Evolutionary conservation across 2,888 invertebrate genomes (phyloP), one percentile per base, ranked within the genome.

Genomic region (Ferdinandea cuprea): DNA sequence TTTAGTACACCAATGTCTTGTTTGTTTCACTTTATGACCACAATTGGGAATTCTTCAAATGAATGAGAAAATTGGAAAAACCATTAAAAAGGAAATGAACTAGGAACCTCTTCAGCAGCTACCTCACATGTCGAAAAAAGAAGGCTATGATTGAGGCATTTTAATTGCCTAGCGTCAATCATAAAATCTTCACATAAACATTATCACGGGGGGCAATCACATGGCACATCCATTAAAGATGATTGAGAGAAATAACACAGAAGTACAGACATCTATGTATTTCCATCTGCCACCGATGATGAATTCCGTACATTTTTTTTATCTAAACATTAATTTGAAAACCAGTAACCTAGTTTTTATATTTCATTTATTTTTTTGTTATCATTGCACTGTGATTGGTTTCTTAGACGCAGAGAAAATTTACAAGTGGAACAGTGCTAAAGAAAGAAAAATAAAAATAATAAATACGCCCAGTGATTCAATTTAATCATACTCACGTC

Each of bases 351-450:
- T 56, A 77, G 28, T 30, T 63, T 48, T 25, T 25, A 25, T 25
- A 5, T 25, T n/a, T n/a, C n/a, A n/a, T 19, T 21, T 28, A 25
- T 46, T 58, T 50, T 35, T 42, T 32, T 71, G 40, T 68, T 61
- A 65, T 63, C 58, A 40, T 46, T 66, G 30, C 42, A 48, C 5
- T 66, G 66, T 72, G 77, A 77, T 68, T 83, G 65, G 46, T 72
- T 50, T 71, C 65, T 65, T 32, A 69, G 61, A 73, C 73, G 30
- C n/a, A 25, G 25, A 25, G 48, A 50, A 65, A 71, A 59, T 52
- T 8, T 65, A 54, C 59, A 35, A n/a, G n/a, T 78, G 8, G 44
- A 59, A 46, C 19, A 48, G 3, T 17, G 17, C 8, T n/a, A 28
- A 21, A 15, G 46, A 28, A 54, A 6, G 13, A 46, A 8, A 56